Conservation (phyloP, 1,140 invertebrate species). For the Drosophila prosaltans region DNA sequence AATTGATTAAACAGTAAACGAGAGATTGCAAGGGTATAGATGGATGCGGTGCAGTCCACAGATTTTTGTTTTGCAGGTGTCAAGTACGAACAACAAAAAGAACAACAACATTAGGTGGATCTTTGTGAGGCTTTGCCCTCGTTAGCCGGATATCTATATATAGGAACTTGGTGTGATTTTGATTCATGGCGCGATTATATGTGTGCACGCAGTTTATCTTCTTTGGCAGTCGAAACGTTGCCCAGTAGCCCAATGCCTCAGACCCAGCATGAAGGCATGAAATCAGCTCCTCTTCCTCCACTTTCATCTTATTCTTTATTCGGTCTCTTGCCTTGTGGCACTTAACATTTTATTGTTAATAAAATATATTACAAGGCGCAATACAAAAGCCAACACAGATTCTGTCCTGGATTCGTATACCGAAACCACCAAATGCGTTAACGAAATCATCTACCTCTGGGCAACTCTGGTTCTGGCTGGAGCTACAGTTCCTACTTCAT, state of each 20-base stretch:
- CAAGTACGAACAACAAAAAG: background rate
- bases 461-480: constrained; percentile 8
- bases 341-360: constrained; percentile 82
- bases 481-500: background rate
- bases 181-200: constrained; percentile 80
- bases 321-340: constrained; percentile 56
- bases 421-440: constrained; percentile 64
- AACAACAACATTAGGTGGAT: constrained; percentile 12
- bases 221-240: constrained; percentile 27
- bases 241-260: constrained; percentile 55
- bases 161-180: constrained; percentile 79
- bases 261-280: constrained; percentile 52
- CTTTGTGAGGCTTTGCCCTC: constrained; percentile 52
- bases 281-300: constrained; percentile 28
- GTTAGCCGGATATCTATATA: constrained; percentile 81
- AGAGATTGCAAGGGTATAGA: background rate
- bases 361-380: constrained; percentile 79
- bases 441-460: constrained; percentile 72
- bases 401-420: constrained; percentile 31
- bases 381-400: constrained; percentile 69
- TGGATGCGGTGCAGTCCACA: background rate
- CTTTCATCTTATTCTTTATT: background rate
- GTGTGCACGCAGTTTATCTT: constrained; percentile 80
- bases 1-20: too few relatives aligned
- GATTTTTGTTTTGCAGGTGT: background rate